phyloP scores from a whole-genome alignment of 2,113 vertebrate genomes.

The Gracilinanus agilis region DNA sequence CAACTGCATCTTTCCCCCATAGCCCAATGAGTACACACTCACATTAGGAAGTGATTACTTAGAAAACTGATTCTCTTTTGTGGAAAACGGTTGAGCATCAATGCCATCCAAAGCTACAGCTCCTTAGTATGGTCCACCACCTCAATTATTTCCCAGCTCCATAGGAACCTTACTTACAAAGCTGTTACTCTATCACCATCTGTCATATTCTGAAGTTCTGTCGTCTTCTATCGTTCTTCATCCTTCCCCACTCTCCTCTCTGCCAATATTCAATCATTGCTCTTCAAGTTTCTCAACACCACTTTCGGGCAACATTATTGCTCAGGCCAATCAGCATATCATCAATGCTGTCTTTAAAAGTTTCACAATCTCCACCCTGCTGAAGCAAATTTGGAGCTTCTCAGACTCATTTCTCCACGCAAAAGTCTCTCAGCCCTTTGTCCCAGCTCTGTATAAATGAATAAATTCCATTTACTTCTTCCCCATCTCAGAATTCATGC shows the following conservation, averaged over 20 bases:
- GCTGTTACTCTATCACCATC: neutral
- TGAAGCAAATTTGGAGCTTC: neutral
- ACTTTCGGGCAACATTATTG: neutral
- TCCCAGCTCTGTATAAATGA: neutral
- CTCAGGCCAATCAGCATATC: neutral
- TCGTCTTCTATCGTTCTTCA: neutral
- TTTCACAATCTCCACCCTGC: neutral
- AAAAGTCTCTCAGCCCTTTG: neutral
- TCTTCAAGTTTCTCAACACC: neutral
- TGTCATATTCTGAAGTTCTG: neutral
- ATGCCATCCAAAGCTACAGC: neutral
- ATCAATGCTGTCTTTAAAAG: neutral
- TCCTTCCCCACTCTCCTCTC: neutral
- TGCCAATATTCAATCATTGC: neutral
- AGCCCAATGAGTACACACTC: neutral
- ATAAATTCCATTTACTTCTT: neutral
- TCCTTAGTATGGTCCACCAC: neutral
- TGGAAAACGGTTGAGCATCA: neutral
- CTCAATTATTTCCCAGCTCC: neutral
- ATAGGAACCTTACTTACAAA: neutral
- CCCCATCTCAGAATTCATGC: neutral
- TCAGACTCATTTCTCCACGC: neutral
- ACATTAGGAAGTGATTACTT: neutral
- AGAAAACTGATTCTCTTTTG: neutral
- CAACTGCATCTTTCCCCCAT: neutral